Evolutionary conservation across 2,113 vertebrate species (phyloP), one percentile per base, ranked within the genome.

Genomic region (Platysternon megacephalum): DNA sequence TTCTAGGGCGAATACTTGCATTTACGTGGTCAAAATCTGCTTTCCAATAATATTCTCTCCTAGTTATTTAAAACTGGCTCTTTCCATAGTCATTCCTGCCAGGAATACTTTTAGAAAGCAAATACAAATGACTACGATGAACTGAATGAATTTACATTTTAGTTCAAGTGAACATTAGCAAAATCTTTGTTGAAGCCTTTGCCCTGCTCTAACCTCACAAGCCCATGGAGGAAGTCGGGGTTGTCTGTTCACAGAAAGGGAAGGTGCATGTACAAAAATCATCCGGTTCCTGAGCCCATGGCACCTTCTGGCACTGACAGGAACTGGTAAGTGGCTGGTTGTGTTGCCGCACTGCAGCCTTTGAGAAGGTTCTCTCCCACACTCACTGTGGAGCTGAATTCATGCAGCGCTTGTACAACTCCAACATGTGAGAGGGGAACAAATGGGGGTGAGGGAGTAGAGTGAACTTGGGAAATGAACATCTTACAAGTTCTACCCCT

Each of bases 71-170:
- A 91, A 10, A 93, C 95, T 79, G 85, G 52, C 87, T 92, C 91
- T 97, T 85, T 95, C 97, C 95, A 95, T 93, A 88, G 85, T 94
- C 53, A 93, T 83, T 74, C 89, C 84, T 97, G 86, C 85, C 84
- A 87, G 88, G 94, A 88, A 93, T 89, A 93, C 85, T 97, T 96
- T 95, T 88, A 92, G 94, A 95, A 96, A 97, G 97, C 94, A 94
- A 93, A 95, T 93, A 95, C 96, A 97, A 97, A 97, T 95, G 91
- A 95, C 97, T 93, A 93, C 5, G 44, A 90, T 52, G 52, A 93
- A 86, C 89, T 96, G 90, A 96, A 91, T 87, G 88, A 93, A 95
- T 84, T 97, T 44, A 53, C 89, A 89, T 95, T 93, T 0, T 0
- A 86, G 95, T 85, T 93, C 87, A 74, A 56, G 83, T 83, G 87